A percentile compares a stretch with the other conserved stretches of the same genome.
These are phyloP conservation scores for Sarcophaga carnaria DNA, from an alignment of 2,888 invertebrate species.

Conservation along the genomic window DNA sequence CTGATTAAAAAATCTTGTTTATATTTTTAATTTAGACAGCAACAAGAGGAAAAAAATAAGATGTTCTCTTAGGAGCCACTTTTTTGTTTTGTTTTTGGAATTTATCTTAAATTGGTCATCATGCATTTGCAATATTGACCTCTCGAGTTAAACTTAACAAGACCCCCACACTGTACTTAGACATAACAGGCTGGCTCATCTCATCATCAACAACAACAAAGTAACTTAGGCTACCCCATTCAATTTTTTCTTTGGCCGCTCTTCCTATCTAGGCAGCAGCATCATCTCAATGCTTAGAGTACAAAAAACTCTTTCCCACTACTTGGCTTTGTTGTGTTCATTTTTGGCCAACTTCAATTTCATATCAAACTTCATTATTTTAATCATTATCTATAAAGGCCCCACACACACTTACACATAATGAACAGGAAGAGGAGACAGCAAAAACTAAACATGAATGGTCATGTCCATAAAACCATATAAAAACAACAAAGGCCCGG, in stretches of 20 bases:
- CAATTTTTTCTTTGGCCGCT: neutral
- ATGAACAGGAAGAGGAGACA: neutral
- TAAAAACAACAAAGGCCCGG: neutral
- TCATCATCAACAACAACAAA: neutral
- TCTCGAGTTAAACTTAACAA: neutral
- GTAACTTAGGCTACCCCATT: neutral
- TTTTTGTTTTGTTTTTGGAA: neutral
- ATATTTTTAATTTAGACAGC: neutral
- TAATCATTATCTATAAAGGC: slow-evolving; percentile 62
- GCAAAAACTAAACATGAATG: neutral
- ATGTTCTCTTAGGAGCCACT: too few species aligned
- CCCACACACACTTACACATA: neutral
- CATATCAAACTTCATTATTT: slow-evolving; percentile 69
- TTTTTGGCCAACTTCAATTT: slow-evolving; percentile 59
- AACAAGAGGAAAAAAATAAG: neutral
- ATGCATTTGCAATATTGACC: neutral
- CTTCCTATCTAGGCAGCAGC: neutral
- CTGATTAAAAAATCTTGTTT: neutral
- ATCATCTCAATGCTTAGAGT: neutral
- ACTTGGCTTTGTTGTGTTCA: slow-evolving; percentile 27
- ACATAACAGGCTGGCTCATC: neutral
- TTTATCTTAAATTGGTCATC: slow-evolving; percentile 10
- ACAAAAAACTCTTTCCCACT: neutral
- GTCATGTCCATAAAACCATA: slow-evolving; percentile 56
- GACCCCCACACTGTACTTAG: neutral